These are phyloP conservation scores for Rattus rattus DNA, from an alignment of 2,113 vertebrate species.

Conservation along the genomic window DNA sequence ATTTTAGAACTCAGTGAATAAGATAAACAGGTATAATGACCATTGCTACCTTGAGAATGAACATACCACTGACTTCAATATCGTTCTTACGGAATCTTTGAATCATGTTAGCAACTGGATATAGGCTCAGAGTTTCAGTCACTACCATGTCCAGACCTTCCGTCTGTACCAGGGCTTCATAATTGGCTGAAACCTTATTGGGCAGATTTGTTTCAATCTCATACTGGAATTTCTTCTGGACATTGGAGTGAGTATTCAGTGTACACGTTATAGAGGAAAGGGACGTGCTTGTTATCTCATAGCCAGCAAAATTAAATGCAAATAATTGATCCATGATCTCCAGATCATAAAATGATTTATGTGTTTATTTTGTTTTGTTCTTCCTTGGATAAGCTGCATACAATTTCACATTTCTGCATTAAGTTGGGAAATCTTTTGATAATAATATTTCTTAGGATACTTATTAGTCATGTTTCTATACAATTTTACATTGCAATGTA, in stretches of 20 bases:
- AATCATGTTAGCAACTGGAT: too few relatives aligned
- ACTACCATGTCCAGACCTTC: too few relatives aligned
- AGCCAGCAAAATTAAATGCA: slow-evolving; percentile 54
- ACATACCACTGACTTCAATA: too few relatives aligned
- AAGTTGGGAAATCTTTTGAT: background rate
- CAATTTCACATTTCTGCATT: too few relatives aligned
- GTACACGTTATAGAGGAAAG: slow-evolving; percentile 37
- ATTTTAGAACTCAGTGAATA: too few relatives aligned
- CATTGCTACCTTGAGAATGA: too few relatives aligned
- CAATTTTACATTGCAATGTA: background rate
- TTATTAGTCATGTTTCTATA: background rate
- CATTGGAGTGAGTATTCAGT: slow-evolving; percentile 1
- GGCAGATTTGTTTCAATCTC: slow-evolving; percentile 54
- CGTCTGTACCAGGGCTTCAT: too few relatives aligned
- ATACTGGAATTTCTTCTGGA: slow-evolving; percentile 29
- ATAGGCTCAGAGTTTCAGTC: too few relatives aligned
- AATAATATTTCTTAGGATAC: background rate
- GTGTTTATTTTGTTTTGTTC: background rate
- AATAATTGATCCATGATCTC: slow-evolving; percentile 38
- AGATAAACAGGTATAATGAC: too few relatives aligned
- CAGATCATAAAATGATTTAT: slow-evolving; percentile 18
- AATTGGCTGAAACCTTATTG: slow-evolving; percentile 19
- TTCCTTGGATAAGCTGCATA: too few relatives aligned
- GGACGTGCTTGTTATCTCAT: slow-evolving; percentile 7
- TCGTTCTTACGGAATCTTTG: too few relatives aligned